Evolutionary conservation across 92 coral and sea anemone species (phyloP).

Genomic region (Zoanthus gigantus): DNA sequence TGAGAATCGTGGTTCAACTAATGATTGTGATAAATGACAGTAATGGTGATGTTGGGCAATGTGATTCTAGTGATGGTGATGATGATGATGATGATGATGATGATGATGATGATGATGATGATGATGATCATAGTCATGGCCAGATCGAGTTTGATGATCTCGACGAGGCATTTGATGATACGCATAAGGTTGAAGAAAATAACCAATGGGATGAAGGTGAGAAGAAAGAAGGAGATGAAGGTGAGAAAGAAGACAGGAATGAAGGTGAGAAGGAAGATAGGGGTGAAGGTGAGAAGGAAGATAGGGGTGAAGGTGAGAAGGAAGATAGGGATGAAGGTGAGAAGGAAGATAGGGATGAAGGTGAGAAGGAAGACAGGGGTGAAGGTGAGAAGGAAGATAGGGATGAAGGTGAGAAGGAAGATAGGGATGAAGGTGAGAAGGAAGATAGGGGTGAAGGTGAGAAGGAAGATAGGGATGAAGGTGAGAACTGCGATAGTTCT

Average conservation of each 20-base stretch:
- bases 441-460: neutral
- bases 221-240: neutral
- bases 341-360: neutral
- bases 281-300: neutral
- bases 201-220: neutral
- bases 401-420: neutral
- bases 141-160: no score
- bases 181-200: no score
- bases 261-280: neutral
- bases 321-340: neutral
- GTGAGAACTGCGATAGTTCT: no score
- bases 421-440: neutral
- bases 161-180: no score
- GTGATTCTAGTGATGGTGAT: no score
- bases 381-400: neutral
- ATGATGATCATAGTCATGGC: no score
- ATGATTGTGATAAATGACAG: no score
- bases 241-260: neutral
- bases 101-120: no score
- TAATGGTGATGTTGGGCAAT: no score
- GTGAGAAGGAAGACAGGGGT: neutral
- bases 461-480: neutral
- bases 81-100: no score
- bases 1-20: no score
- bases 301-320: neutral